These are phyloP conservation scores for Neomorphus geoffroyi DNA, from an alignment of 2,797 vertebrate species.

Conservation along the genomic window DNA sequence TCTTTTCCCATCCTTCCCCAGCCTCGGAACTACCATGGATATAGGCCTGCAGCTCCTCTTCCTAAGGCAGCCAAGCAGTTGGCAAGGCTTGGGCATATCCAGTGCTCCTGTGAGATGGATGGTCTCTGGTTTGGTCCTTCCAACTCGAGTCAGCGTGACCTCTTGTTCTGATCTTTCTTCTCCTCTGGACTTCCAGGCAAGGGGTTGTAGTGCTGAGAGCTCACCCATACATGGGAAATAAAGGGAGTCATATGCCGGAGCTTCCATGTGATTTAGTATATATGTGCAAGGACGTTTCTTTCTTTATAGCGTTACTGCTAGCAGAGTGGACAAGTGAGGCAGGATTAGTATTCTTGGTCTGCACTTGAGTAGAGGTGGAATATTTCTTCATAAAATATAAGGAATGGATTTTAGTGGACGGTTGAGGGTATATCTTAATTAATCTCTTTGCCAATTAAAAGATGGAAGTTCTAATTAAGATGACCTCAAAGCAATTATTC, in stretches of 20 bases:
- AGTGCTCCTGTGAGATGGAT: background rate
- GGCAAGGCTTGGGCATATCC: background rate
- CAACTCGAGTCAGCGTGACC: background rate
- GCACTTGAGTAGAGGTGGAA: background rate
- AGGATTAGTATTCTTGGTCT: slow-evolving; percentile 27
- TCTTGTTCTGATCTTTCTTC: background rate
- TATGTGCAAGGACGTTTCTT: background rate
- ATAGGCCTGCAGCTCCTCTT: background rate
- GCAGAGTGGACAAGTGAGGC: background rate
- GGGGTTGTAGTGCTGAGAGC: background rate
- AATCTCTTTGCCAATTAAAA: slow-evolving; percentile 61
- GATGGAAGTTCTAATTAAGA: slow-evolving; percentile 51
- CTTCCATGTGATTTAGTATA: background rate
- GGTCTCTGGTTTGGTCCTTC: background rate
- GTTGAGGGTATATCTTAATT: slow-evolving; percentile 49
- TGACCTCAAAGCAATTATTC: slow-evolving; percentile 53
- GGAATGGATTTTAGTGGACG: background rate
- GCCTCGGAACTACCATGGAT: background rate
- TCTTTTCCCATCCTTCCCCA: background rate
- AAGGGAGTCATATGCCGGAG: background rate
- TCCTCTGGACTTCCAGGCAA: background rate
- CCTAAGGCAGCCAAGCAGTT: background rate
- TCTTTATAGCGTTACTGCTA: background rate
- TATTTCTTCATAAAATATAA: slow-evolving; percentile 18
- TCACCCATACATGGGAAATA: background rate